Evolutionary conservation across 1,140 invertebrate genomes (phyloP), one percentile per base, ranked within the genome.

Genomic region (Cardiocondyla obscurior): DNA sequence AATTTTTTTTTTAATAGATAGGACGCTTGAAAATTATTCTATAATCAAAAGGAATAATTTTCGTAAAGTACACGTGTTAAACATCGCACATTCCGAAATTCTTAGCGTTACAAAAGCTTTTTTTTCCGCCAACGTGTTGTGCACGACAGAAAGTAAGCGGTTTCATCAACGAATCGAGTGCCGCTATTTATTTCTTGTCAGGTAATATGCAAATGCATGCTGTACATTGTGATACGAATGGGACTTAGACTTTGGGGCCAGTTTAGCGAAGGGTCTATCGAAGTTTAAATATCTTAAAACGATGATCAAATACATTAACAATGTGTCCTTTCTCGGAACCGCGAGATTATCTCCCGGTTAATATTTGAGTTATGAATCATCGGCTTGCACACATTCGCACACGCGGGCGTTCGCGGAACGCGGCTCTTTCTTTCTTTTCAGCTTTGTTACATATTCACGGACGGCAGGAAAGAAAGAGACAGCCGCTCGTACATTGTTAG

Each of bases 401-500:
- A 12, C 39, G 60, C 19, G n/a, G 55, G 10, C n/a, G 58, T 79
- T 69, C 62, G 36, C 22, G n/a, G 74, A 51, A 79, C 28, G 30
- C n/a, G 33, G 16, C 10, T n/a, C 19, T 39, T 69, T 58, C 53
- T 79, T 55, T 67, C 22, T n/a, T n/a, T n/a, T n/a, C n/a, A n/a
- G 25, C 39, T 53, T 67, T 67, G 62, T 69, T 79, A 79, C 69
- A 79, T 22, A 79, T 30, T 39, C 33, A 67, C 46, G 12, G 22
- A 36, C 22, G 25, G 30, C 19, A 62, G 30, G 7, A 22, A 36
- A 36, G 12, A 36, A 58, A 44, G 28, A 51, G 62, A 67, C 33
- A 42, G 60, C 30, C 74, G 49, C 22, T 19, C 46, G 69, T 79
- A 77, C 30, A 87, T 87, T 87, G 85, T 86, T 81, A 79, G 84